Percentiles rank a stretch among this genome's conserved stretches.
phyloP scores from a whole-genome alignment of 2,113 vertebrate species.

The Eubucco bourcierii region DNA sequence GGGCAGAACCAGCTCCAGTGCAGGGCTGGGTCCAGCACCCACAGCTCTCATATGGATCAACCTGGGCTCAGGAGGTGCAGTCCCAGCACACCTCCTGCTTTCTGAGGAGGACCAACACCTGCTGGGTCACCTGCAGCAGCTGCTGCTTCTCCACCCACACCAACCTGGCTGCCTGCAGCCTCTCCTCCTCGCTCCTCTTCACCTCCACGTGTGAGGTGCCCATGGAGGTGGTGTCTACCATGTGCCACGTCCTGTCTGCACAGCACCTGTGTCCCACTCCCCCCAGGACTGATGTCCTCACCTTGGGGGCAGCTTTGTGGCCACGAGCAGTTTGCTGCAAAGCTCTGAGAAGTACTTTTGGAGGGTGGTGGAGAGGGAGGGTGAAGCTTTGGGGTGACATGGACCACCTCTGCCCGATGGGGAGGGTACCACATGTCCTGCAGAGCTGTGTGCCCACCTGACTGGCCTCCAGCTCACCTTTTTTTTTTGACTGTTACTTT shows the following conservation, averaged over 20 bases:
- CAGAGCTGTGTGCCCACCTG: not conserved
- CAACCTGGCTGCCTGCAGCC: not conserved
- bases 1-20: not conserved
- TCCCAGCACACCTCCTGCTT: not conserved
- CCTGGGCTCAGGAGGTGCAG: rapidly evolving
- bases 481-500: not conserved
- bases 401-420: not conserved
- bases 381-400: rapidly evolving
- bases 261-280: not conserved
- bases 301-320: not conserved
- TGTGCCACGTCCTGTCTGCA: not conserved
- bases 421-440: not conserved
- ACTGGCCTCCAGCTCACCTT: not conserved
- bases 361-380: not conserved
- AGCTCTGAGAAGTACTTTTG: not conserved
- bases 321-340: not conserved
- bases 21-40: rapidly evolving
- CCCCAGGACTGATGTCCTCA: not conserved
- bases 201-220: not conserved
- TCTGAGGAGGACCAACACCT: not conserved
- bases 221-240: rapidly evolving
- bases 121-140: not conserved
- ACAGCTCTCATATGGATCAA: rapidly evolving
- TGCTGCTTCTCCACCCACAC: not conserved
- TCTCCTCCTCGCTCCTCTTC: rapidly evolving